Base-by-base conservation (phyloP, 2,888 invertebrate species). In the Pantelozetes paolii region DNA sequence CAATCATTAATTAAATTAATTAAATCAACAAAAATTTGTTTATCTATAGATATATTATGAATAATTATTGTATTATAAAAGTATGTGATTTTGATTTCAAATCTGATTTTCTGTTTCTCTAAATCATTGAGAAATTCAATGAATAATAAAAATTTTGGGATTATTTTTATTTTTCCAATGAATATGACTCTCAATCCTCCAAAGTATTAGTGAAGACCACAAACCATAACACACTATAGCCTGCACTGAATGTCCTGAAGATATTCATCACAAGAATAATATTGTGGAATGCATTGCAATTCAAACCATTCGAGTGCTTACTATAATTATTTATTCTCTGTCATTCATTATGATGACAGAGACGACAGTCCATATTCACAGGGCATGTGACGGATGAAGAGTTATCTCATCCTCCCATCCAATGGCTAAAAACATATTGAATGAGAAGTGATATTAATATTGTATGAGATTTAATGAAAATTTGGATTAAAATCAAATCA, bases 321-420 rank as follows among this genome's bases (percentile, higher is more conserved):
- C 54, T 54, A 20, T 54, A 54, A 54, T 54, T 54, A 54, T 54
- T 54, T 54, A 54, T 54, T 15, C 23, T 54, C 45, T 50, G 23
- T 23, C 23, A 54, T 54, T 54, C 23, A 54, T 54, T 54, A 54
- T 54, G 9, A 54, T 54, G 54, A 54, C 20, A 54, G 54, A 54
- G n/a, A n/a, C n/a, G n/a, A n/a, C n/a, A n/a, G n/a, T n/a, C 6
- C 50, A 50, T 50, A 54, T 23, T 20, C 18, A 54, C 54, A 20
- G 1, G 9, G 28, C 23, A 45, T 23, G 23, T 54, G 54, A 54
- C 54, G 54, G 54, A 54, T 54, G 54, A 20, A 54, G 54, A 20
- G 28, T 8, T 23, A 54, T 3, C 20, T 23, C 54, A 54, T 54
- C 54, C 18, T 23, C n/a, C 23, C n/a, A 54, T 26, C 6, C 36